These are phyloP conservation scores for Drosophila ananassae DNA, from an alignment of 1,140 invertebrate genomes.

Conservation along the genomic window DNA sequence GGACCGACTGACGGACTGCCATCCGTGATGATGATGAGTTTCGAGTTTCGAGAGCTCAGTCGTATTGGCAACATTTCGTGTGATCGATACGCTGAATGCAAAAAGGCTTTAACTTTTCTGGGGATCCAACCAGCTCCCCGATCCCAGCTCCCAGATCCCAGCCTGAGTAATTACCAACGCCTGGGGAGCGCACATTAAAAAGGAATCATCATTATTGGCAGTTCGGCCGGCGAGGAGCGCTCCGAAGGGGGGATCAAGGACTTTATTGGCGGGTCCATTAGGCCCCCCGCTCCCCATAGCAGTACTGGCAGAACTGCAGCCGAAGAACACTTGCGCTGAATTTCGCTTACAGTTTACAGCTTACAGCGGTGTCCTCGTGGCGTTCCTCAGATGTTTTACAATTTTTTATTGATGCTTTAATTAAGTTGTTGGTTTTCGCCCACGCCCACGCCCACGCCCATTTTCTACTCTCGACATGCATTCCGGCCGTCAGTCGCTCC, in stretches of 20 bases:
- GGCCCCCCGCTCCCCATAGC: conserved; percentile 11
- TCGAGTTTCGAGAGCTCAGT: conserved; percentile 17
- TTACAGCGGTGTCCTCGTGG: conserved; percentile 29
- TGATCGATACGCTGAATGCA: conserved; percentile 74
- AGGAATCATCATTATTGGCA: conserved; percentile 84
- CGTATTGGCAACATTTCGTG: conserved; percentile 76
- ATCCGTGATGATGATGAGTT: conserved; percentile 60
- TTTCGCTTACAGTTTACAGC: not conserved
- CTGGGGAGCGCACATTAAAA: conserved; percentile 81
- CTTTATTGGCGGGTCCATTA: conserved; percentile 64
- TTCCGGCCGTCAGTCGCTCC: conserved; percentile 3
- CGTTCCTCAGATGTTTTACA: conserved; percentile 57
- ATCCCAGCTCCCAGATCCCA: not conserved
- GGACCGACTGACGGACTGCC: not conserved
- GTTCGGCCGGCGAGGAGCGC: conserved; percentile 9
- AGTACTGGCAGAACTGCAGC: too few relatives aligned
- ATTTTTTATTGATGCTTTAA: conserved; percentile 81
- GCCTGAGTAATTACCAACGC: conserved; percentile 74
- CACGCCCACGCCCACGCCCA: conserved; percentile 10
- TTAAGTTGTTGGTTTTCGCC: conserved; percentile 68
- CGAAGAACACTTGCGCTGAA: too few relatives aligned
- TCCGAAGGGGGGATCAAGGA: conserved; percentile 52
- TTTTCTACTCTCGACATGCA: conserved; percentile 10
- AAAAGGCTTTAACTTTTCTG: conserved; percentile 17
- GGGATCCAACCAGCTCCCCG: not conserved